Conservation (phyloP, 2,797 vertebrate species). For the Hyperoplus immaculatus region DNA sequence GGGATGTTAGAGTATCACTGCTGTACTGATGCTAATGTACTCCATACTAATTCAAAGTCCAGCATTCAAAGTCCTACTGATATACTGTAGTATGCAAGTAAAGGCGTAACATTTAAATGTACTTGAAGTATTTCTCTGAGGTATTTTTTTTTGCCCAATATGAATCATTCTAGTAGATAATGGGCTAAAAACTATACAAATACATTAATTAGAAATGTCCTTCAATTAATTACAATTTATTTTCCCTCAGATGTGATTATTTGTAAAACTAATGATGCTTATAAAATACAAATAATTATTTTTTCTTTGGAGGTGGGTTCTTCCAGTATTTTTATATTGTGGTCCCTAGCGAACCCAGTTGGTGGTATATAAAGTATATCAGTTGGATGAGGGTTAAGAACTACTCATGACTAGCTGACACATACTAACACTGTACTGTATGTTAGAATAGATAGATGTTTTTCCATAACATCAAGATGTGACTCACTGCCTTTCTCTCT, state of each 20-base stretch:
- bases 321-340: too few relatives aligned
- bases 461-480: conserved; percentile 32
- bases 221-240: neutral
- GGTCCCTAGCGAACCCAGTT: too few relatives aligned
- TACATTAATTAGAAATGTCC: neutral
- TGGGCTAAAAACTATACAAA: too few relatives aligned
- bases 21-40: neutral
- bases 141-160: too few relatives aligned
- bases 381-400: neutral
- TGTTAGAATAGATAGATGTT: conserved; percentile 20
- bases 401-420: neutral
- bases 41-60: neutral
- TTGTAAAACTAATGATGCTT: too few relatives aligned
- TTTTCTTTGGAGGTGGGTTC: too few relatives aligned
- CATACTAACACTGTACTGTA: neutral
- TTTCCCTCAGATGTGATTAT: too few relatives aligned
- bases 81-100: neutral
- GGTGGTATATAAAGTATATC: too few relatives aligned
- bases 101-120: neutral
- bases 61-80: neutral
- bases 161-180: too few relatives aligned
- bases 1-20: neutral
- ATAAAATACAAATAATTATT: too few relatives aligned
- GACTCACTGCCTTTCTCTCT: conserved; percentile 41
- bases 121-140: neutral